Conservation (phyloP, 2,888 invertebrate genomes). For the Tricholauxania praeusta region DNA sequence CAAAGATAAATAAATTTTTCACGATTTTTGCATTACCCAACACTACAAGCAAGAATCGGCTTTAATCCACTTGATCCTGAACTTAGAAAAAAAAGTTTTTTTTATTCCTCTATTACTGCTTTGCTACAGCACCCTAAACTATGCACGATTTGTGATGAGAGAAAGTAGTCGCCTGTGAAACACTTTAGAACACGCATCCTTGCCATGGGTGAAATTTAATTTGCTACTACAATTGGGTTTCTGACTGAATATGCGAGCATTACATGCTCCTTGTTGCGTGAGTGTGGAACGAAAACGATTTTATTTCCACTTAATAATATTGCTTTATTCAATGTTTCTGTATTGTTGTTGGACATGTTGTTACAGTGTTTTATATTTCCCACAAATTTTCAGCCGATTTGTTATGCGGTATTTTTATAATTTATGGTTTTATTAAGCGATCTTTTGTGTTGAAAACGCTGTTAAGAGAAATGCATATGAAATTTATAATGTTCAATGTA, state of each 20-base stretch:
- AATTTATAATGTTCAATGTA: no score
- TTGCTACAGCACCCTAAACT: not conserved
- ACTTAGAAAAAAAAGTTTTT: not conserved
- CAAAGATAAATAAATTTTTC: no score
- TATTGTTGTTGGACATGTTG: slow-evolving; percentile 1
- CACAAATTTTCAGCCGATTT: slow-evolving; percentile 3
- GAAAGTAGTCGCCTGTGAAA: not conserved
- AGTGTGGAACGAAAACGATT: slow-evolving; percentile 23
- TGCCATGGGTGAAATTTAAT: slow-evolving; percentile 18
- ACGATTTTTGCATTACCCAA: not conserved
- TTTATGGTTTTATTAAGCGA: slow-evolving; percentile 9
- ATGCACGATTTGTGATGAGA: not conserved
- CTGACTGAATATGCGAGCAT: not conserved
- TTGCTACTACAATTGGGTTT: slow-evolving; percentile 21
- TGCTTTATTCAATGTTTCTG: slow-evolving; percentile 13
- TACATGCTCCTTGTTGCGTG: slow-evolving; percentile 24
- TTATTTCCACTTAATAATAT: slow-evolving; percentile 27
- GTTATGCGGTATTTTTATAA: slow-evolving; percentile 7
- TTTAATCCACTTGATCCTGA: slow-evolving; percentile 3
- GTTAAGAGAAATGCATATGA: not conserved
- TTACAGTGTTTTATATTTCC: not conserved
- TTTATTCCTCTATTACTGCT: not conserved
- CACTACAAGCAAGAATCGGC: not conserved
- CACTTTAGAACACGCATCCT: slow-evolving; percentile 17
- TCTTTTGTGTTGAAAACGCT: slow-evolving; percentile 1